A percentile compares a stretch with the other conserved stretches of the same genome.
These are phyloP conservation scores for Nycticebus coucang DNA, from an alignment of 2,113 vertebrate genomes.

Conservation along the genomic window DNA sequence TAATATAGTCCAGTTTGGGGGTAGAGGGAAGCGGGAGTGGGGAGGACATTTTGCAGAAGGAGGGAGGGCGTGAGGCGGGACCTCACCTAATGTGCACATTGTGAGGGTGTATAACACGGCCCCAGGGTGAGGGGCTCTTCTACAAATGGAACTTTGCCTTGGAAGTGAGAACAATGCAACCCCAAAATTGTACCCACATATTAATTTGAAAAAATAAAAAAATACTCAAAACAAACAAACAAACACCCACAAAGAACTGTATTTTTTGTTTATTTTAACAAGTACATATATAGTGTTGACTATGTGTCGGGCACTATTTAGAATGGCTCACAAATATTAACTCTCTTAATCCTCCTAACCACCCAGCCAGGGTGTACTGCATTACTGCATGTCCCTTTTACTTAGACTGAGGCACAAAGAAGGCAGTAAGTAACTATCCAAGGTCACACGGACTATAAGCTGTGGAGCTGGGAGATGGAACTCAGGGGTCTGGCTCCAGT, in stretches of 20 bases:
- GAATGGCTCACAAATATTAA: neutral
- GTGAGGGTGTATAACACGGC: too few relatives aligned
- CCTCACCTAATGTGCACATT: too few relatives aligned
- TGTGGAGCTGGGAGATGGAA: neutral
- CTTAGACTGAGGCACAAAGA: neutral
- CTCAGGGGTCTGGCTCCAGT: neutral
- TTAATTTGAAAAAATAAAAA: too few relatives aligned
- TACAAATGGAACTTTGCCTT: too few relatives aligned
- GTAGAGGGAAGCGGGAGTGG: too few relatives aligned
- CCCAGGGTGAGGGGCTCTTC: too few relatives aligned
- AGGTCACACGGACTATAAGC: neutral
- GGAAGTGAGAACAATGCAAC: too few relatives aligned
- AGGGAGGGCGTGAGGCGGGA: too few relatives aligned
- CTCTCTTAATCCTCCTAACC: neutral
- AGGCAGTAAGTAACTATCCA: neutral
- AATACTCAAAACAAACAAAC: too few relatives aligned
- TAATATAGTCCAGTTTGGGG: too few relatives aligned
- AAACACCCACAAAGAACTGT: accelerated
- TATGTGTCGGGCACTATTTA: neutral
- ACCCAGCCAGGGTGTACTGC: neutral
- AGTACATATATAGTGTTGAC: neutral
- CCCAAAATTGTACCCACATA: too few relatives aligned
- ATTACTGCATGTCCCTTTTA: neutral
- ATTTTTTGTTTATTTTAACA: neutral
- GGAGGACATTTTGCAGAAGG: too few relatives aligned